These are phyloP conservation scores for Stigmatopora argus DNA, from an alignment of 2,113 vertebrate species.

Conservation along the genomic window DNA sequence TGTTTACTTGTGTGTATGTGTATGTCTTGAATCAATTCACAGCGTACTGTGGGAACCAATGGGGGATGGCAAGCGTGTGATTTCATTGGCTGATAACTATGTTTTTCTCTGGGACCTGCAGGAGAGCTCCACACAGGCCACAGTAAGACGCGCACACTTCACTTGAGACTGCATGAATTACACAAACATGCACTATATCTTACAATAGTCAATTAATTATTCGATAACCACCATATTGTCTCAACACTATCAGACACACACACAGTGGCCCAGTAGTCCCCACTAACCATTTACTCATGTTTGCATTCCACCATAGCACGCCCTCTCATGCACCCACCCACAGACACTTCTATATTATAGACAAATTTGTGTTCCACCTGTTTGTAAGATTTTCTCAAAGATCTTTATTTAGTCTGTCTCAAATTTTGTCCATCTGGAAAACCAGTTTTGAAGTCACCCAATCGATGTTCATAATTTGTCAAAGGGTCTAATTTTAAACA, in stretches of 20 bases:
- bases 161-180: conserved; percentile 23
- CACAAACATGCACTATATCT: conserved; percentile 29
- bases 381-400: not conserved
- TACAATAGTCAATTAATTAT: conserved; percentile 63
- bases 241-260: conserved; percentile 47
- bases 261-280: conserved; percentile 34
- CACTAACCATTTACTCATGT: conserved; percentile 36
- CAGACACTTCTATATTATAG: too few species aligned
- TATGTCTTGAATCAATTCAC: conserved; percentile 34
- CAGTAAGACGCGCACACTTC: conserved; percentile 68
- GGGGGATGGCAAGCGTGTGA: conserved; percentile 86
- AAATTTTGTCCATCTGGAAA: not conserved
- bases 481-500: too few species aligned
- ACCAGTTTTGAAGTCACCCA: not conserved
- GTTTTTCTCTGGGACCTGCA: conserved; percentile 92
- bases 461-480: too few species aligned
- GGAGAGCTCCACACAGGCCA: conserved; percentile 82
- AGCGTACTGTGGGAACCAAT: conserved; percentile 94
- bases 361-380: too few species aligned
- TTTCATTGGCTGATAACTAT: conserved; percentile 91
- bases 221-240: conserved; percentile 63
- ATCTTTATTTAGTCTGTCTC: too few species aligned
- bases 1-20: conserved; percentile 15
- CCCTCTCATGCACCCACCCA: not conserved
- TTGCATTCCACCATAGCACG: not conserved